Evolutionary conservation across 2,113 vertebrate species (phyloP).

Genomic region (Xiphophorus hellerii): DNA sequence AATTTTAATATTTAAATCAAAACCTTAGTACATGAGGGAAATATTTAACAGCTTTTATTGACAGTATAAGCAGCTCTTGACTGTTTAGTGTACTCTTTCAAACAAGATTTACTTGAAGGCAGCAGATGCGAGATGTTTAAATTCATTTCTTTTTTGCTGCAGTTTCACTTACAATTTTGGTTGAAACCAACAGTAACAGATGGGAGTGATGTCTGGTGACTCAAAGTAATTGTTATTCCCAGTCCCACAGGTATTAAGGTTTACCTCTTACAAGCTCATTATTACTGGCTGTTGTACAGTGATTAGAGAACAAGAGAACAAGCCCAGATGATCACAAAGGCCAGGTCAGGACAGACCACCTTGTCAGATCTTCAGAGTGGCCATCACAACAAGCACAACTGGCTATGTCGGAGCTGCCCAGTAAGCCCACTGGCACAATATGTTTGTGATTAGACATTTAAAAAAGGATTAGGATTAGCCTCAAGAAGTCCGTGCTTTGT

Average conservation of each 20-base stretch:
- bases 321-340: conserved; percentile 6
- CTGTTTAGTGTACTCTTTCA: conserved; percentile 2
- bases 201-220: neutral
- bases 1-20: neutral
- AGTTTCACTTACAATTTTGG: neutral
- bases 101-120: neutral
- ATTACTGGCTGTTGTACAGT: conserved; percentile 46
- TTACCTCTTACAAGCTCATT: conserved; percentile 51
- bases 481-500: conserved; percentile 34
- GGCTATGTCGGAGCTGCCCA: conserved; percentile 10
- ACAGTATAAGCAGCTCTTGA: neutral
- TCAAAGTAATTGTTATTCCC: neutral
- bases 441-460: conserved; percentile 75
- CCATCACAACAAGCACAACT: conserved; percentile 27
- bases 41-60: too few species aligned
- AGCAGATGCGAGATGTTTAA: too few species aligned
- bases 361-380: neutral
- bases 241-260: conserved; percentile 36
- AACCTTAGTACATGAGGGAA: conserved; percentile 15
- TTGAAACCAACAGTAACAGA: conserved; percentile 10
- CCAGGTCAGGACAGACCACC: conserved; percentile 10
- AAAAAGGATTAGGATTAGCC: conserved; percentile 75
- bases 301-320: conserved; percentile 36
- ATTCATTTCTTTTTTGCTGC: too few species aligned
- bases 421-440: conserved; percentile 66